Evolutionary conservation across 2,113 vertebrate species (phyloP).

Genomic region (Myocastor coypus): DNA sequence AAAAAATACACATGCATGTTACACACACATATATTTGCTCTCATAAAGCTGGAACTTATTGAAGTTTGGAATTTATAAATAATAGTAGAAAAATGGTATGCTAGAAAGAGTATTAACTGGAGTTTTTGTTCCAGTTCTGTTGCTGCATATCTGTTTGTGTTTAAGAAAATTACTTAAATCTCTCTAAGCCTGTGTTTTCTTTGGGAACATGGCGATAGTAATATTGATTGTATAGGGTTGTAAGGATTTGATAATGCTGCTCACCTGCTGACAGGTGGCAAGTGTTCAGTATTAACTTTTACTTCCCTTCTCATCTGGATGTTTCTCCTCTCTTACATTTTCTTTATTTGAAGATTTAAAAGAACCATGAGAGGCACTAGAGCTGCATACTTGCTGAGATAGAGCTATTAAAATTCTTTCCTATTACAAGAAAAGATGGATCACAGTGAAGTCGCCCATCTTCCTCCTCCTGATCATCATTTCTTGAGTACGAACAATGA

Average conservation of each 20-base stretch:
- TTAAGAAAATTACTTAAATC: neutral
- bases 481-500: neutral
- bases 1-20: neutral
- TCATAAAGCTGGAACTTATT: slow-evolving; percentile 16
- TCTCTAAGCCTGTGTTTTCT: neutral
- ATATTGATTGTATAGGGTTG: neutral
- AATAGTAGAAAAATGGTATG: neutral
- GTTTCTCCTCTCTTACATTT: neutral
- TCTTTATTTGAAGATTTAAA: neutral
- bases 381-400: neutral
- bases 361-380: neutral
- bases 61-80: neutral
- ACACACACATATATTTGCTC: neutral
- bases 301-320: neutral
- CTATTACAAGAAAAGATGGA: neutral
- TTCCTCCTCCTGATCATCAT: neutral
- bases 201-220: neutral
- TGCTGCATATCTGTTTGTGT: neutral
- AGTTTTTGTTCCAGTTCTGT: neutral
- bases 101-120: neutral
- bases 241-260: neutral
- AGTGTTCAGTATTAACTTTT: neutral
- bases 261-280: neutral
- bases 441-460: fast-evolving
- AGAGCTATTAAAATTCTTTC: neutral